Evolutionary conservation across 1,140 invertebrate species (phyloP).

Genomic region (Megalonaias nervosa): DNA sequence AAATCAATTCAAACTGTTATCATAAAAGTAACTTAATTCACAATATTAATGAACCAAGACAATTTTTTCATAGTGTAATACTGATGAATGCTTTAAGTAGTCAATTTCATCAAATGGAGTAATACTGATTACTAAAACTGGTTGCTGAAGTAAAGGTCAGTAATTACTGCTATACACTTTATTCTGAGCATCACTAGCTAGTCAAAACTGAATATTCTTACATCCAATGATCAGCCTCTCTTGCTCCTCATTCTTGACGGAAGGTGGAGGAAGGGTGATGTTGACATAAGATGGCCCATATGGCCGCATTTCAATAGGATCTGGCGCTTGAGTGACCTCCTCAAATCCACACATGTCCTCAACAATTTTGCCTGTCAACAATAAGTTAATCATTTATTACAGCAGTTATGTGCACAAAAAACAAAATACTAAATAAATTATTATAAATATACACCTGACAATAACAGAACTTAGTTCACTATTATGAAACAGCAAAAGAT

Average conservation of each 20-base stretch:
- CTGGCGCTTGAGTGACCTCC: constrained; percentile 63
- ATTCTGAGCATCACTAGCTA: no score
- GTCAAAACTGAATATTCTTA: not conserved
- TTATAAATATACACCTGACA: not conserved
- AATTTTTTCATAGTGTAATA: no score
- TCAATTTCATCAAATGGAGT: no score
- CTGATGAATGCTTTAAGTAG: no score
- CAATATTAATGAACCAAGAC: no score
- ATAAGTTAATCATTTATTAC: not conserved
- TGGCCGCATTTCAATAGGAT: constrained; percentile 61
- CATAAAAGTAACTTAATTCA: no score
- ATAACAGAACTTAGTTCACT: not conserved
- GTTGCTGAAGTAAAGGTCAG: no score
- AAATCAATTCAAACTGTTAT: no score
- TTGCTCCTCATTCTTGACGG: constrained; percentile 6
- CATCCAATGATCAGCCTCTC: constrained; percentile 35
- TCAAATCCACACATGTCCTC: constrained; percentile 70
- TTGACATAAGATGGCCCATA: constrained; percentile 53
- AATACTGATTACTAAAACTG: no score
- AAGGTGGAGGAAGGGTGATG: constrained; percentile 49
- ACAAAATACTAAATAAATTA: not conserved
- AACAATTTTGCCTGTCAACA: constrained; percentile 44
- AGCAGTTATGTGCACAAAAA: not conserved
- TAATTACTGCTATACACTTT: no score
- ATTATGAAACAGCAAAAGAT: not conserved